Conservation (phyloP, 1,140 invertebrate genomes). For the Ips nitidus region DNA sequence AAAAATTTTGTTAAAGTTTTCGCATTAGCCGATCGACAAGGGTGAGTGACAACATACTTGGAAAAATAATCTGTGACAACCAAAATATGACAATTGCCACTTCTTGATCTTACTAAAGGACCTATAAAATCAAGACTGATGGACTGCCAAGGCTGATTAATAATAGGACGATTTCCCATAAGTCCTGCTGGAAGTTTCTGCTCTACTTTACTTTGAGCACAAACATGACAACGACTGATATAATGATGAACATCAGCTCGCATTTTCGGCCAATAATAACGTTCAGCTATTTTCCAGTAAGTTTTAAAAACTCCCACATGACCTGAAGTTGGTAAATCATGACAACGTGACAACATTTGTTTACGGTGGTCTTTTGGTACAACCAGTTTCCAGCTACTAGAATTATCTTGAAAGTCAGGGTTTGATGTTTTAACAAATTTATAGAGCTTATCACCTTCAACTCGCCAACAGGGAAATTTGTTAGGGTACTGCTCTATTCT, state of each 20-base stretch:
- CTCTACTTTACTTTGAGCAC: constrained; percentile 41
- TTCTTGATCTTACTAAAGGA: constrained; percentile 36
- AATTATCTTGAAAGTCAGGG: background rate
- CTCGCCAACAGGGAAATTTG: constrained; percentile 28
- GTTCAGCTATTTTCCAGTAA: constrained; percentile 14
- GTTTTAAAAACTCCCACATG: constrained; percentile 46
- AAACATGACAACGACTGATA: constrained; percentile 41
- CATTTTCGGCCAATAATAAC: constrained; percentile 47
- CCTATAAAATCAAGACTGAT: constrained; percentile 47
- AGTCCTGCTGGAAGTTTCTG: constrained; percentile 38
- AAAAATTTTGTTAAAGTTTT: constrained; percentile 24
- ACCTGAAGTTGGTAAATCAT: constrained; percentile 30
- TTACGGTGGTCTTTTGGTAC: constrained; percentile 27
- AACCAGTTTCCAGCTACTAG: constrained; percentile 32
- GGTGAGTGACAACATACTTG: constrained; percentile 38
- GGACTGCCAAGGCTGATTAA: constrained; percentile 41
- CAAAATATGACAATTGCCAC: constrained; percentile 45
- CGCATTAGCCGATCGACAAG: constrained; percentile 26
- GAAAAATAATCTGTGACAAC: constrained; percentile 49
- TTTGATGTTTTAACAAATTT: constrained; percentile 24
- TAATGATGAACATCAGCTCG: constrained; percentile 38
- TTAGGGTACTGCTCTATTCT: constrained; percentile 24
- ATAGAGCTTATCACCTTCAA: constrained; percentile 22
- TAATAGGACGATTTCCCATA: constrained; percentile 36
- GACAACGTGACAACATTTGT: constrained; percentile 14